Conservation (phyloP, 2,113 vertebrate genomes). For the Myotis davidii region DNA sequence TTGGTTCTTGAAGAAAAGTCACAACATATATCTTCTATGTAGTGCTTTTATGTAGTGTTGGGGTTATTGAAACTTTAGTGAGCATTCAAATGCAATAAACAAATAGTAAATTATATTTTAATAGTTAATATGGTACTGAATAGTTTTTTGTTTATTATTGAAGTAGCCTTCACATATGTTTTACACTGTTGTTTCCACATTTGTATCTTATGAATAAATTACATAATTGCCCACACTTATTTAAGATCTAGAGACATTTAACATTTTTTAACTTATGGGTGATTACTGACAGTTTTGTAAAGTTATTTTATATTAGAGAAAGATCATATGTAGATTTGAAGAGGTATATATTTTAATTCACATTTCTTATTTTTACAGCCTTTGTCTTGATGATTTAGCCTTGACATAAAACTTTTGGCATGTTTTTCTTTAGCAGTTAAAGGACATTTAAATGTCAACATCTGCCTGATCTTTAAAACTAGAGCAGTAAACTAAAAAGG, state of each 20-base stretch:
- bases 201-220: neutral
- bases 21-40: neutral
- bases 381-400: neutral
- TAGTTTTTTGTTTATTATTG: neutral
- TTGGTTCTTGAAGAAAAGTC: neutral
- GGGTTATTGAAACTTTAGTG: neutral
- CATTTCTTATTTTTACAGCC: neutral
- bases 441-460: neutral
- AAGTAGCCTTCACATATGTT: neutral
- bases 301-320: slow-evolving; percentile 21
- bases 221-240: neutral
- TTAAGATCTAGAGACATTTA: neutral
- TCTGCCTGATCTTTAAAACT: neutral
- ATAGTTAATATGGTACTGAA: neutral
- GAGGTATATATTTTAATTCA: neutral
- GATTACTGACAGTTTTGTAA: neutral
- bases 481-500: neutral
- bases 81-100: neutral
- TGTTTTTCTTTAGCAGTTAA: neutral
- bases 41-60: neutral
- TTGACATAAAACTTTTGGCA: neutral
- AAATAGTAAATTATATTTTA: neutral
- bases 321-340: neutral
- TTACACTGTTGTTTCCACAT: neutral
- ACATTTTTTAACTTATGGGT: neutral